A percentile compares a stretch with the other conserved stretches of the same genome.
Conservation (phyloP, 2,888 invertebrate genomes). For the Cataglyphis albicans region DNA sequence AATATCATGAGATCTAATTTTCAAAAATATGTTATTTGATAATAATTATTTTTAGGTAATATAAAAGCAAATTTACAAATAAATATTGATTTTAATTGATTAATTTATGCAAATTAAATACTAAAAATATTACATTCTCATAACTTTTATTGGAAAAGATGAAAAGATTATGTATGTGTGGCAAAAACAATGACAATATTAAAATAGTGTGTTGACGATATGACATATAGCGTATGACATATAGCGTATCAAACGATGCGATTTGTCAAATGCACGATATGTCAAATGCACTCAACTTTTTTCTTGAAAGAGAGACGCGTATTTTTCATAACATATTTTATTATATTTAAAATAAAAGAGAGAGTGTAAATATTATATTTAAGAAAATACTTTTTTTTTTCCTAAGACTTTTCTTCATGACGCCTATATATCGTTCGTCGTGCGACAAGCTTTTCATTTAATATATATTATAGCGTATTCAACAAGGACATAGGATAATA, state of each 20-base stretch:
- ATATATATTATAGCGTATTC: neutral
- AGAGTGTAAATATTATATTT: conserved; percentile 14
- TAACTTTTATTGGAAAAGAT: neutral
- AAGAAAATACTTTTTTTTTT: neutral
- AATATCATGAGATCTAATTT: neutral
- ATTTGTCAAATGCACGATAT: neutral
- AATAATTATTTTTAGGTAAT: neutral
- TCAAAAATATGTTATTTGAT: neutral
- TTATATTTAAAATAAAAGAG: neutral
- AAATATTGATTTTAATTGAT: conserved; percentile 11
- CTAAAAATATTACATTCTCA: neutral
- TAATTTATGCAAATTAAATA: neutral
- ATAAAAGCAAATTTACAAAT: neutral
- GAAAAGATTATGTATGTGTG: neutral
- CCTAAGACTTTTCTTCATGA: neutral
- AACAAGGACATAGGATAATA: neutral
- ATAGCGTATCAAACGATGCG: neutral
- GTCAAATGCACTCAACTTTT: neutral
- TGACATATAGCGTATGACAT: neutral
- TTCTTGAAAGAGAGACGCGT: neutral
- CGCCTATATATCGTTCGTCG: neutral
- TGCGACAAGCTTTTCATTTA: neutral
- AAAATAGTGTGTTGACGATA: neutral
- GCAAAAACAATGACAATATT: neutral
- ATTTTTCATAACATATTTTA: neutral